Evolutionary conservation across 64 coral and sea anemone species (phyloP), one percentile per base, ranked within the genome.

Genomic region (Exaiptasia diaphana): DNA sequence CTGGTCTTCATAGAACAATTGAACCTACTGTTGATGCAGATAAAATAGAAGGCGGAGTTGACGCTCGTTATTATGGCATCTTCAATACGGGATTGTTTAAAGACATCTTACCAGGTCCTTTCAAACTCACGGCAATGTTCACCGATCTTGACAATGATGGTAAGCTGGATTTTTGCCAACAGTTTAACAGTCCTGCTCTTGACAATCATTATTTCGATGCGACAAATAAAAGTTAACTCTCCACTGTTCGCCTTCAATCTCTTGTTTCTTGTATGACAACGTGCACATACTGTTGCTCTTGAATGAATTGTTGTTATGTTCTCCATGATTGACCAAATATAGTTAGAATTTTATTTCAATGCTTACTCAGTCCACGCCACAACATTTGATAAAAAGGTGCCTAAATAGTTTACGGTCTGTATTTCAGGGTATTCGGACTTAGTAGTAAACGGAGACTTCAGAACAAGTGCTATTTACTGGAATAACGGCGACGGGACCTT

Each of bases 401-500:
- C n/a, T n/a, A n/a, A n/a, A n/a, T n/a, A n/a, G n/a, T n/a, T n/a
- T n/a, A n/a, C n/a, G n/a, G n/a, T n/a, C n/a, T n/a, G n/a, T n/a
- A n/a, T n/a, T 41, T 17, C 43, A 99, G 95, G 95, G 38, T 23
- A 93, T 44, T 80, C 80, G 14, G 95, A 99, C 69, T 64, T 99
- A 44, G 58, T 83, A 9, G 32, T 93, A 7, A 89, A 67, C 38
- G 95, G 95, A 13, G 95, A 99, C 42, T 99, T 99, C 71, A 79
- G 56, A 74, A 99, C 95, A 13, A 99, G 95, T 42, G 90, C 75
- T 28, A 2, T 93, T 8, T 93, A 93, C 63, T 99, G 95, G 95
- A 92, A 88, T 32, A 99, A 87, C 32, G 95, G 90, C 4, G 70
- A 99, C 44, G 95, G 95, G 6, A 99, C 95, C 1, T 99, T 99